Base-by-base conservation (phyloP, 2,797 vertebrate genomes). In the Gastrophryne carolinensis region DNA sequence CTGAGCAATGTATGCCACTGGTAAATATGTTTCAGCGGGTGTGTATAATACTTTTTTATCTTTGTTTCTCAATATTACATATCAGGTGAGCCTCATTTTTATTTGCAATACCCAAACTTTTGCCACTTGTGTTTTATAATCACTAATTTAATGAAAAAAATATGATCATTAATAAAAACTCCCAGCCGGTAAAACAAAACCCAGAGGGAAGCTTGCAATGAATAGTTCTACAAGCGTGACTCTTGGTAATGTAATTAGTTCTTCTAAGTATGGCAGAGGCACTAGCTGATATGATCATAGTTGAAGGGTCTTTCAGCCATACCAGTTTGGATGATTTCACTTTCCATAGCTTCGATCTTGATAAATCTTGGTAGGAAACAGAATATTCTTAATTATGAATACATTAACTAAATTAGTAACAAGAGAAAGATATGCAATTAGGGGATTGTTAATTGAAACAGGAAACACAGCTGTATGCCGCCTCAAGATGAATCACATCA, bases 331-430 rank as follows among this genome's bases (percentile, higher is more conserved):
- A 71, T 63, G 23, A 81, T 83, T 85, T 82, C 79, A 84, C 86
- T 88, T 87, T 82, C 83, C 84, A 80, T 83, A 79, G 72, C 80
- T 85, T 72, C 73, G 84, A 86, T 77, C 86, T 86, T 56, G 74
- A 89, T 81, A 87, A 88, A 91, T 84, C 87, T 88, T 89, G 69
- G 6, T 81, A 83, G 83, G 86, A 91, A 90, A 88, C 83, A 90
- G 86, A 90, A 90, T 91, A 86, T 86, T 85, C 89, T 88, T 92
- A 90, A 92, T 92, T 90, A 90, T 90, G 89, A 92, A 91, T 92
- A 91, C 88, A 91, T 91, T 89, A 90, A 88, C 88, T 89, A 86
- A 92, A 91, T 91, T 91, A 89, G 87, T 88, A 87, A 88, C 86
- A 88, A 84, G 87, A 90, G 88, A 86, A 89, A 85, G 88, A 87